Evolutionary conservation across 1,140 invertebrate genomes (phyloP).

Genomic region (Macrocentrus cingulum): DNA sequence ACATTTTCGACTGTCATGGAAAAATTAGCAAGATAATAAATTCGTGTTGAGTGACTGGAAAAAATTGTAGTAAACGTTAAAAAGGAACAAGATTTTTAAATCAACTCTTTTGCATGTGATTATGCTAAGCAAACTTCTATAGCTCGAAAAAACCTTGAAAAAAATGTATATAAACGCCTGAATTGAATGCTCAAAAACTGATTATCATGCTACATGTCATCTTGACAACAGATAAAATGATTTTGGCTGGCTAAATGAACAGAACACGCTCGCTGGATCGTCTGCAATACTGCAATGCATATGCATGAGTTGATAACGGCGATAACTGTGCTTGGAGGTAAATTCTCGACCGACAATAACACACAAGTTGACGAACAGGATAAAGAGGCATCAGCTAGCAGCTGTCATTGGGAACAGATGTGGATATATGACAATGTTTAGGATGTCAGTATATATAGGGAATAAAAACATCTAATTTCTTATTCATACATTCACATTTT

Average conservation of each 20-base stretch:
- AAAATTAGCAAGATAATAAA: constrained; percentile 24
- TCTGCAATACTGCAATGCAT: no score
- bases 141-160: constrained; percentile 5
- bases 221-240: constrained; percentile 7
- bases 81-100: not conserved
- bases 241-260: not conserved
- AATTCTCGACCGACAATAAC: constrained; percentile 12
- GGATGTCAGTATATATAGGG: not conserved
- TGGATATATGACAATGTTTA: not conserved
- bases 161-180: not conserved
- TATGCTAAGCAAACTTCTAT: not conserved
- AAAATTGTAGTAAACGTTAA: constrained; percentile 2
- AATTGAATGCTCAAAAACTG: not conserved
- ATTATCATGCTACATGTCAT: constrained; percentile 14
- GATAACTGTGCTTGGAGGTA: not conserved
- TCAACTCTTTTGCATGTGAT: constrained; percentile 12
- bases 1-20: constrained; percentile 21
- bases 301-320: not conserved
- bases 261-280: no score
- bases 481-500: no score
- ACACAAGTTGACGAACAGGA: not conserved
- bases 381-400: not conserved
- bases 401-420: not conserved
- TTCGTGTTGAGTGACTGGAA: constrained; percentile 8
- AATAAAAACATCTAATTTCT: no score